These are phyloP conservation scores for Pristiophorus japonicus DNA, from an alignment of 2,113 vertebrate species.

Conservation along the genomic window DNA sequence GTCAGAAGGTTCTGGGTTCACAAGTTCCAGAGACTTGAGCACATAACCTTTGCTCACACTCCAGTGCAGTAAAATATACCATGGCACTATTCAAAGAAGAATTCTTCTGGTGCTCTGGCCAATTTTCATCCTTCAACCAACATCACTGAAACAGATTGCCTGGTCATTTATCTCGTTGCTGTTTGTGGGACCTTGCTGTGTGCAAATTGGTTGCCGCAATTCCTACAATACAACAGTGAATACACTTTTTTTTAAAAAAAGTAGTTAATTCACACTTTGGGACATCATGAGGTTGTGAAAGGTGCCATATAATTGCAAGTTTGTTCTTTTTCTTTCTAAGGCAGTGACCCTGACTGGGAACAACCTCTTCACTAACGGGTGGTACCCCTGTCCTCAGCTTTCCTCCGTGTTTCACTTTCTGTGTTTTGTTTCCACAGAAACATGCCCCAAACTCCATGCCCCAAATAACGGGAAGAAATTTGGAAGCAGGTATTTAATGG, in stretches of 20 bases:
- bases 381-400: too few species aligned
- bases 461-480: slow-evolving; percentile 64
- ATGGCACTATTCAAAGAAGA: background rate
- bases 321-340: background rate
- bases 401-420: background rate
- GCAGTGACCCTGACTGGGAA: background rate
- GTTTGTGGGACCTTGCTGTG: background rate
- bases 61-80: background rate
- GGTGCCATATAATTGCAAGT: background rate
- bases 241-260: background rate
- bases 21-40: background rate
- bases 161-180: background rate
- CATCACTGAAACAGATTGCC: background rate
- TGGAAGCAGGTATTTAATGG: slow-evolving; percentile 53
- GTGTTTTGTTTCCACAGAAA: slow-evolving; percentile 49
- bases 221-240: background rate
- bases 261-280: background rate
- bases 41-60: too few species aligned
- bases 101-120: background rate
- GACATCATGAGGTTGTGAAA: background rate
- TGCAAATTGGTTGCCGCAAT: background rate
- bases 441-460: slow-evolving; percentile 55
- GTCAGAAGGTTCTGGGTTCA: background rate
- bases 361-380: background rate
- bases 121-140: background rate